Evolutionary conservation across 2,888 invertebrate genomes (phyloP).

Genomic region (Electrophaes corylata): DNA sequence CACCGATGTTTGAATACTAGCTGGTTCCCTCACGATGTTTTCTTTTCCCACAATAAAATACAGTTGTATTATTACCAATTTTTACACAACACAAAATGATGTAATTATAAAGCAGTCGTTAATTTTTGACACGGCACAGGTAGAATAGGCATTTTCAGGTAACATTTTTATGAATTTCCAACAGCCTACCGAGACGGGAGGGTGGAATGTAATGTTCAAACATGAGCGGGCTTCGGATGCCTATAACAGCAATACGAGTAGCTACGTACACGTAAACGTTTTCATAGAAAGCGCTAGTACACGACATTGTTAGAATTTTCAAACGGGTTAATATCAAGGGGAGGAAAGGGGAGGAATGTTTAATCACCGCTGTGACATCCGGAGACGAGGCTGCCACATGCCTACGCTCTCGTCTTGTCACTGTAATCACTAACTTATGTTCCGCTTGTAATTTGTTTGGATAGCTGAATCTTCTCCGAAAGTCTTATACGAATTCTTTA

Average conservation of each 20-base stretch:
- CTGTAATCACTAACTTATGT: constrained; percentile 32
- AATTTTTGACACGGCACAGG: too few relatives aligned
- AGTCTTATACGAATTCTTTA: constrained; percentile 21
- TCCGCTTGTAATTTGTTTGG: constrained; percentile 27
- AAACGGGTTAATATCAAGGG: constrained; percentile 73
- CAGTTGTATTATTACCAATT: too few relatives aligned
- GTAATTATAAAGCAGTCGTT: too few relatives aligned
- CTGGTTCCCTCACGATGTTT: too few relatives aligned
- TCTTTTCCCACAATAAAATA: too few relatives aligned
- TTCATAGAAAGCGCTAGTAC: constrained; percentile 59
- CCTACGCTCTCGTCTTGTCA: constrained; percentile 42
- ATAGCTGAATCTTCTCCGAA: constrained; percentile 29
- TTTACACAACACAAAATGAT: too few relatives aligned
- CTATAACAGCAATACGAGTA: constrained; percentile 32
- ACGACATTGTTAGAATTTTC: constrained; percentile 77
- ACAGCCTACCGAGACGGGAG: constrained; percentile 15
- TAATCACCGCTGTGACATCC: constrained; percentile 74
- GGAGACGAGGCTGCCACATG: constrained; percentile 47
- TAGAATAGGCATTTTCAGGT: constrained; percentile 11
- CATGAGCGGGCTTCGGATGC: constrained; percentile 41
- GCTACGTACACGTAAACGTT: constrained; percentile 41
- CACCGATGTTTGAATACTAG: too few relatives aligned
- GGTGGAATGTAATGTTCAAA: constrained; percentile 39
- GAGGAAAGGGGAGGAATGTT: constrained; percentile 72
- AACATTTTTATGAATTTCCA: constrained; percentile 24